Conservation (phyloP, 2,888 invertebrate genomes). For the Coelogynopora nodosa region DNA sequence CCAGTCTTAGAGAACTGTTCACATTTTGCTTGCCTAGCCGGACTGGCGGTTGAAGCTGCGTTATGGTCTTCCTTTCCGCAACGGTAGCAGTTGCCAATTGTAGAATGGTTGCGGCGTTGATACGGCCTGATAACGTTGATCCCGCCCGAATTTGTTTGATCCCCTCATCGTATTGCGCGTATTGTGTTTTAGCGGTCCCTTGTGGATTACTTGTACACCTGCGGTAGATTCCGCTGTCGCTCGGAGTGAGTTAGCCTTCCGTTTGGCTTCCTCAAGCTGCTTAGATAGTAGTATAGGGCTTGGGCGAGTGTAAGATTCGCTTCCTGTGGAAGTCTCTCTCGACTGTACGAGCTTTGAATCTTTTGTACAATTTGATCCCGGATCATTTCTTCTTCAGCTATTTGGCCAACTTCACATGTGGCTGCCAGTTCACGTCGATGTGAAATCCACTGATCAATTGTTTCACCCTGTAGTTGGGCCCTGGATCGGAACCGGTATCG, state of each 20-base stretch:
- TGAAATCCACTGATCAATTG: slow-evolving; percentile 25
- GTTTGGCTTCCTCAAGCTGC: slow-evolving; percentile 20
- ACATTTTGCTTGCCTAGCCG: slow-evolving; percentile 1
- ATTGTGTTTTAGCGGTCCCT: neutral
- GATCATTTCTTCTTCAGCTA: slow-evolving; percentile 14
- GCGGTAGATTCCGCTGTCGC: neutral
- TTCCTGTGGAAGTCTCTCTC: neutral
- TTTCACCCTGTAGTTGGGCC: slow-evolving; percentile 32
- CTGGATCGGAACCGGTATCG: slow-evolving; percentile 33
- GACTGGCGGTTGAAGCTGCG: slow-evolving; percentile 11
- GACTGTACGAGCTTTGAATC: neutral
- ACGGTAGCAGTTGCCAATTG: slow-evolving; percentile 15
- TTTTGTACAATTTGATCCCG: slow-evolving; percentile 39
- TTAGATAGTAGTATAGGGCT: neutral
- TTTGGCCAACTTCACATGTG: slow-evolving; percentile 7
- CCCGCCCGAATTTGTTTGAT: neutral
- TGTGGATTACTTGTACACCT: neutral
- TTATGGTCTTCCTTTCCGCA: neutral
- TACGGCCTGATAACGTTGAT: neutral
- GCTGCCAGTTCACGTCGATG: neutral
- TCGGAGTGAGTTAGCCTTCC: neutral
- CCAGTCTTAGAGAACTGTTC: neutral
- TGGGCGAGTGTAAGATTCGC: slow-evolving; percentile 1
- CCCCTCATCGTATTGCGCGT: neutral
- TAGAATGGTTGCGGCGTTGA: neutral